Evolutionary conservation across 2,888 invertebrate genomes (phyloP).

Genomic region (Plagodis dolabraria): DNA sequence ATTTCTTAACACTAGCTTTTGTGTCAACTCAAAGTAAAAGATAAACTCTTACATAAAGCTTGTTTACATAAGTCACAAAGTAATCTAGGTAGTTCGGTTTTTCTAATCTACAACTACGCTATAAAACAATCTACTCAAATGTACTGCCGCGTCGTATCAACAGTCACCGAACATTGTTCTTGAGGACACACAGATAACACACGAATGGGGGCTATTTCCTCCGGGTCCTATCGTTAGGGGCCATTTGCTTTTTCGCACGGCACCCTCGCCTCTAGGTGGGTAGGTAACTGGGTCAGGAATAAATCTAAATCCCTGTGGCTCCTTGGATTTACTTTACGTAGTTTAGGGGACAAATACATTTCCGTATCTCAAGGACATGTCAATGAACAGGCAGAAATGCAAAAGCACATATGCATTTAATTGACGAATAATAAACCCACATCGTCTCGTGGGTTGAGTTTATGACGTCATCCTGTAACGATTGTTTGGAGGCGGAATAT

Average conservation of each 20-base stretch:
- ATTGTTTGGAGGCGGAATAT: slow-evolving; percentile 4
- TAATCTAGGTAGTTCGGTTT: neutral
- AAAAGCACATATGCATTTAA: slow-evolving; percentile 14
- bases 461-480: slow-evolving; percentile 4
- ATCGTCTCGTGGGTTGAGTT: neutral
- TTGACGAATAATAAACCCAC: slow-evolving; percentile 10
- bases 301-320: slow-evolving; percentile 43
- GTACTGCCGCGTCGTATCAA: slow-evolving; percentile 4
- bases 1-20: too few species aligned
- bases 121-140: slow-evolving; percentile 10
- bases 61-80: neutral
- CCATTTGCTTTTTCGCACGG: slow-evolving; percentile 49
- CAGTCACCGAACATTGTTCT: slow-evolving; percentile 51
- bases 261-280: slow-evolving; percentile 38
- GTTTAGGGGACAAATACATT: slow-evolving; percentile 25
- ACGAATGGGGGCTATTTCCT: slow-evolving; percentile 56
- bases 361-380: slow-evolving; percentile 16
- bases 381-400: slow-evolving; percentile 2
- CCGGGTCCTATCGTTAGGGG: slow-evolving; percentile 40
- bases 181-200: slow-evolving; percentile 43
- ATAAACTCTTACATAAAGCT: neutral
- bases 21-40: neutral
- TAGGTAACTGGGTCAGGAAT: slow-evolving; percentile 55
- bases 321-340: slow-evolving; percentile 32
- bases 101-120: slow-evolving; percentile 4